These are phyloP conservation scores for Lordiphosa collinella DNA, from an alignment of 1,140 invertebrate species.

Conservation along the genomic window DNA sequence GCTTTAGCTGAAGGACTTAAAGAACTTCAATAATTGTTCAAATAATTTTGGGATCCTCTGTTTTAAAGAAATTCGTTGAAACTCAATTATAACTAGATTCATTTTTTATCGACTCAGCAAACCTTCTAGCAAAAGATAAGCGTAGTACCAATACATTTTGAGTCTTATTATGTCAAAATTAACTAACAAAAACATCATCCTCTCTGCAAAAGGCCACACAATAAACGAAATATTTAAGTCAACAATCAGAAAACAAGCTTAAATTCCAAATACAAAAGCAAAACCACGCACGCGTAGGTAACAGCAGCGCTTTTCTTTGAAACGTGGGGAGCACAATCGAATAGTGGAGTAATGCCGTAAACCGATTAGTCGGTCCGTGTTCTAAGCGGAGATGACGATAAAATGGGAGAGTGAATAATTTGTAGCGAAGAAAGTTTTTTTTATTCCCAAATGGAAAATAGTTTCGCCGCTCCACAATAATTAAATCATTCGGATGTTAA, in stretches of 20 bases:
- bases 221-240: slow-evolving; percentile 12
- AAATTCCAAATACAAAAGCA: slow-evolving; percentile 19
- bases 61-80: too few species aligned
- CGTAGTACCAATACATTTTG: too few species aligned
- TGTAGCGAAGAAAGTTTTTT: slow-evolving; percentile 59
- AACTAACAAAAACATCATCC: too few species aligned
- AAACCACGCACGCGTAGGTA: slow-evolving; percentile 28
- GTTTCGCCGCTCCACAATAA: slow-evolving; percentile 33
- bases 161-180: too few species aligned
- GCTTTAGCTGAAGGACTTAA: too few species aligned
- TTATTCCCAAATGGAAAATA: slow-evolving; percentile 33
- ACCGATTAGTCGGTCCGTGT: slow-evolving; percentile 27
- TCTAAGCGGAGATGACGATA: slow-evolving; percentile 20
- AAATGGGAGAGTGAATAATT: slow-evolving; percentile 47
- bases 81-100: too few species aligned
- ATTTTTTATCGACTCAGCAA: too few species aligned
- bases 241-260: slow-evolving; percentile 39
- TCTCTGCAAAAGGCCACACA: too few species aligned
- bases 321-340: slow-evolving; percentile 13
- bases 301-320: slow-evolving; percentile 21
- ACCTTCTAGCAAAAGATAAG: too few species aligned
- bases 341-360: slow-evolving; percentile 32
- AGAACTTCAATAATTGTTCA: too few species aligned
- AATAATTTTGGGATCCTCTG: too few species aligned
- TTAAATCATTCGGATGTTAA: slow-evolving; percentile 66